Percentiles rank a stretch among this genome's conserved stretches.
Evolutionary conservation across 1,140 invertebrate species (phyloP).

Genomic region (Eueides isabella): DNA sequence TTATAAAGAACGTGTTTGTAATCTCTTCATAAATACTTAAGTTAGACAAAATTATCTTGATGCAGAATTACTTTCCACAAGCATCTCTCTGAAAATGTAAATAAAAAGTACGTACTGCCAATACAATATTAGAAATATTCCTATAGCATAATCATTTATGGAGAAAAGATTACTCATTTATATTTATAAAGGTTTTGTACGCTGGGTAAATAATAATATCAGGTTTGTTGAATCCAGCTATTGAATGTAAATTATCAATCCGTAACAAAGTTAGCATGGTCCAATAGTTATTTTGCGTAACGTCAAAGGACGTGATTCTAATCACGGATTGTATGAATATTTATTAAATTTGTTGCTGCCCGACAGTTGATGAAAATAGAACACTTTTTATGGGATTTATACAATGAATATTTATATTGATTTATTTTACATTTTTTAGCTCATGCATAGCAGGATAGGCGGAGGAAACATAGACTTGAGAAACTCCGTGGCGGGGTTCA

Average conservation of each 20-base stretch:
- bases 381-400: not conserved
- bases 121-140: not conserved
- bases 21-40: no score
- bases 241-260: constrained; percentile 40
- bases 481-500: not conserved
- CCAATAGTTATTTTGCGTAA: constrained; percentile 30
- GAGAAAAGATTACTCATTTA: constrained; percentile 31
- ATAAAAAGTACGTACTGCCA: no score
- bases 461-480: no score
- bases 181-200: constrained; percentile 39
- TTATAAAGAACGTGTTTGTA: no score
- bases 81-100: no score
- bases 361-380: not conserved
- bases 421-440: not conserved
- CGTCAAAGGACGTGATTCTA: constrained; percentile 24
- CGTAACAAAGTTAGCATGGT: constrained; percentile 30
- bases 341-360: constrained; percentile 6
- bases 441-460: no score
- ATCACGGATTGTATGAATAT: constrained; percentile 16
- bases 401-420: not conserved
- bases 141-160: not conserved
- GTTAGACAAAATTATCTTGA: no score
- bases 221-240: constrained; percentile 28
- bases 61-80: no score
- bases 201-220: constrained; percentile 33